A percentile compares a stretch with the other conserved stretches of the same genome.
phyloP scores from a whole-genome alignment of 2,888 invertebrate species.

The Xanthia icteritia region DNA sequence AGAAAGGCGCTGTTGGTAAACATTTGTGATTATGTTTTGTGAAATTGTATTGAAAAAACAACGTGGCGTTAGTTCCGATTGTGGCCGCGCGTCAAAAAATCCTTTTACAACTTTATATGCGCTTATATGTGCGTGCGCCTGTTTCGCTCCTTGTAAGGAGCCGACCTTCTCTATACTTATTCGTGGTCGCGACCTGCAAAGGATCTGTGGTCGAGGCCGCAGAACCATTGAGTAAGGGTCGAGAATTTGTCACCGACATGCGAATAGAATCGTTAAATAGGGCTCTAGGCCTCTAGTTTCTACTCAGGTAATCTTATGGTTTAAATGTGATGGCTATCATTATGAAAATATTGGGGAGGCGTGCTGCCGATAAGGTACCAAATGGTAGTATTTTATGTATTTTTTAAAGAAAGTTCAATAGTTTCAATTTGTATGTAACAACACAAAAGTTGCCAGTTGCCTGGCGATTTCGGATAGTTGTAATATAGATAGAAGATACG shows the following conservation, averaged over 20 bases:
- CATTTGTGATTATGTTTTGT: too few relatives aligned
- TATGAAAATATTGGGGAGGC: conserved; percentile 25
- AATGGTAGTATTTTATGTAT: not conserved
- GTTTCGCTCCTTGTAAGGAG: too few relatives aligned
- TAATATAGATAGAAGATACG: too few relatives aligned
- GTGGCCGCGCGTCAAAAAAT: too few relatives aligned
- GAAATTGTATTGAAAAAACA: too few relatives aligned
- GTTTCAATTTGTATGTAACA: not conserved
- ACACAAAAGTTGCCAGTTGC: not conserved
- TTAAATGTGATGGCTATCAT: conserved; percentile 24
- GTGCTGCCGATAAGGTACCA: conserved; percentile 9
- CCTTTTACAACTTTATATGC: too few relatives aligned
- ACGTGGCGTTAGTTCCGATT: too few relatives aligned
- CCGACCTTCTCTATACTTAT: too few relatives aligned
- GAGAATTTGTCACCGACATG: conserved; percentile 26
- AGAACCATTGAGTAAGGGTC: conserved; percentile 17
- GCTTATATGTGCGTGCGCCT: too few relatives aligned
- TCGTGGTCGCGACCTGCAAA: not conserved
- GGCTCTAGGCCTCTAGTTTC: conserved; percentile 15
- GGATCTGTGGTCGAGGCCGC: not conserved
- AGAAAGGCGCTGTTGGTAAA: too few relatives aligned
- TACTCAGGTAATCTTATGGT: conserved; percentile 32
- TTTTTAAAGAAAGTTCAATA: not conserved
- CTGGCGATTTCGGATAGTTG: not conserved
- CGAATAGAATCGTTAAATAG: conserved; percentile 44